Percentiles rank a stretch among this genome's conserved stretches.
Conservation (phyloP, 2,113 vertebrate genomes). For the Corydoras sp. region DNA sequence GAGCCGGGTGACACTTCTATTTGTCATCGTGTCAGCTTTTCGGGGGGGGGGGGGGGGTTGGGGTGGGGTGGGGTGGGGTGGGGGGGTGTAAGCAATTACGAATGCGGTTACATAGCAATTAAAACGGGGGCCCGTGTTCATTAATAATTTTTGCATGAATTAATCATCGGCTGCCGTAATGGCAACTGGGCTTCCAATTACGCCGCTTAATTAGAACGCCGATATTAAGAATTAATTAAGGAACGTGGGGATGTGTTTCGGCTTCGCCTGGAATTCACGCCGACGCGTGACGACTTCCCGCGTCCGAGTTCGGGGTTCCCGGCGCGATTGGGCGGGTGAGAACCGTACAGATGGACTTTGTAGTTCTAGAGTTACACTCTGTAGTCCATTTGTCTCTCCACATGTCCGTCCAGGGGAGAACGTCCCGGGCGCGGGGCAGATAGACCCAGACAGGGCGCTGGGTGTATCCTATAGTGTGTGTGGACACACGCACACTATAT, state of each 20-base stretch:
- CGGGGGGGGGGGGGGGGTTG: constrained; percentile 61
- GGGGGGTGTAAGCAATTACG: constrained; percentile 68
- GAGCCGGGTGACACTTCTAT: constrained; percentile 65
- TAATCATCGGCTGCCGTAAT: constrained; percentile 62
- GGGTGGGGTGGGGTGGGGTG: too few relatives aligned
- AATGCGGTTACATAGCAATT: constrained; percentile 66
- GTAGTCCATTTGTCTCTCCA: too few relatives aligned
- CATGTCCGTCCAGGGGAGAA: too few relatives aligned
- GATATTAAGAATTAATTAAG: constrained; percentile 75
- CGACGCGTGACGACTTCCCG: too few relatives aligned
- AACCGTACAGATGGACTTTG: too few relatives aligned
- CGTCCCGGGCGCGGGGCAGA: too few relatives aligned
- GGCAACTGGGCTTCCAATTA: constrained; percentile 70
- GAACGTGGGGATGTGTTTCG: constrained; percentile 55
- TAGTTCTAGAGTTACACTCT: too few relatives aligned
- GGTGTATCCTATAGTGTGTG: too few relatives aligned
- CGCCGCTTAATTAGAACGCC: constrained; percentile 72
- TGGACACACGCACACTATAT: too few relatives aligned
- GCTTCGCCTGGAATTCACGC: background rate
- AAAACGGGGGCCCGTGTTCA: constrained; percentile 63
- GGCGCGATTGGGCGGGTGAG: too few relatives aligned
- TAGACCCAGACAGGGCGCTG: too few relatives aligned
- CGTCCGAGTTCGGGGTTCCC: too few relatives aligned
- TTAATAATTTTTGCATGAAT: constrained; percentile 73
- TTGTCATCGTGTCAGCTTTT: constrained; percentile 69